Base-by-base conservation (phyloP, 2,113 vertebrate species). In the Callorhinus ursinus region DNA sequence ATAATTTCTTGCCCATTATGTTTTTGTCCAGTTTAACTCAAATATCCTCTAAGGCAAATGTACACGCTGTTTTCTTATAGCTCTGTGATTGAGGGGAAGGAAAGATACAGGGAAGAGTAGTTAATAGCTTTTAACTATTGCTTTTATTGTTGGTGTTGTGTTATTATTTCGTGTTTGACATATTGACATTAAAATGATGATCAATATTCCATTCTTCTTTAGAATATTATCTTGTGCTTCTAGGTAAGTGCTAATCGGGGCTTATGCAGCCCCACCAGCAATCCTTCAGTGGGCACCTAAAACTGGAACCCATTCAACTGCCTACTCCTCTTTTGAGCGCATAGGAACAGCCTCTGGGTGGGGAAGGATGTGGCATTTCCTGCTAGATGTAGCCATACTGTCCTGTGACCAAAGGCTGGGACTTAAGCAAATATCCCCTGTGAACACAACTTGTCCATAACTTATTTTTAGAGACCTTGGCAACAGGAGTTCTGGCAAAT, bases 381-480 rank as follows among this genome's bases (percentile, higher is more conserved):
- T 93, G 14, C 19, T 39, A 72, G 26, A 87, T 39, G 91, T 26
- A 55, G 74, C 59, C 63, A 3, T 49, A 14, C 63, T 76, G 39
- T 76, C n/a, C 46, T 83, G 22, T 53, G 31, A 77, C 14, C 65
- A 71, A 33, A 57, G n/a, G 14, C 42, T 13, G 22, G 9, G 15
- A 85, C 57, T 18, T 93, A 51, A n/a, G 49, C 57, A 96, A 72
- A 93, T 92, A 81, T 80, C 2, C 28, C 80, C 65, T 89, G 91
- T 59, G 15, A 26, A 67, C 39, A 61, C 55, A 81, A 49, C 14
- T 55, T 69, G 16, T 95, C n/a, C 61, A 51, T 5, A 28, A 7
- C 8, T 96, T 18, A 69, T 33, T 82, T 92, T 92, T 82, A 82
- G 26, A 77, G 24, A 82, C 33, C 4, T 57, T 61, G 63, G 39